phyloP scores from a whole-genome alignment of 2,888 invertebrate genomes.

The Melanostoma mellinum region DNA sequence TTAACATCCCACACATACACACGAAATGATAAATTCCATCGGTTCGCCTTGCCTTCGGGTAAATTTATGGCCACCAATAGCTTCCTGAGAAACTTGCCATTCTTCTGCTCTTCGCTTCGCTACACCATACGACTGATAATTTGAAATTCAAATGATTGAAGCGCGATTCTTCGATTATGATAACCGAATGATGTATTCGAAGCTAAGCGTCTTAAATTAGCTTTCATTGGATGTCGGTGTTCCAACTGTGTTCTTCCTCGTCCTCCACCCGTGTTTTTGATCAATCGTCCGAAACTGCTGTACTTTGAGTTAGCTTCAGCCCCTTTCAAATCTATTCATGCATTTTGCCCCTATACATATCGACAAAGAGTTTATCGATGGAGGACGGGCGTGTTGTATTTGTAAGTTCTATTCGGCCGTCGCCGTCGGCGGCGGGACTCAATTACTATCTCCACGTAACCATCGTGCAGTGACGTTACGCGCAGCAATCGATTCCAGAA shows the following conservation, averaged over 20 bases:
- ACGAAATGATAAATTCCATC: conserved; percentile 60
- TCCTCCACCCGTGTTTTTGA: conserved; percentile 11
- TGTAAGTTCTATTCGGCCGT: conserved; percentile 21
- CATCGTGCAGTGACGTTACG: conserved; percentile 38
- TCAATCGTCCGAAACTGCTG: conserved; percentile 60
- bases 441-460: conserved; percentile 60
- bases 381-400: conserved; percentile 60
- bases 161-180: conserved; percentile 74
- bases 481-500: conserved; percentile 62
- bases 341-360: conserved; percentile 18
- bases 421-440: conserved; percentile 53
- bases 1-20: conserved; percentile 37
- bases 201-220: conserved; percentile 68
- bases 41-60: conserved; percentile 50
- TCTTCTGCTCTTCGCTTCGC: conserved; percentile 18
- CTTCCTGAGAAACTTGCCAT: conserved; percentile 64
- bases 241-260: not conserved
- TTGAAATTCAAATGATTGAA: conserved; percentile 75
- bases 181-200: conserved; percentile 72
- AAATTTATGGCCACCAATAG: conserved; percentile 69
- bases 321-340: conserved; percentile 29
- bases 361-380: conserved; percentile 37
- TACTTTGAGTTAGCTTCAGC: conserved; percentile 9
- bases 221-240: conserved; percentile 53
- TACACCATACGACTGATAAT: conserved; percentile 44